These are phyloP conservation scores for Bhutanitis thaidina DNA, from an alignment of 2,888 invertebrate genomes.

Conservation along the genomic window DNA sequence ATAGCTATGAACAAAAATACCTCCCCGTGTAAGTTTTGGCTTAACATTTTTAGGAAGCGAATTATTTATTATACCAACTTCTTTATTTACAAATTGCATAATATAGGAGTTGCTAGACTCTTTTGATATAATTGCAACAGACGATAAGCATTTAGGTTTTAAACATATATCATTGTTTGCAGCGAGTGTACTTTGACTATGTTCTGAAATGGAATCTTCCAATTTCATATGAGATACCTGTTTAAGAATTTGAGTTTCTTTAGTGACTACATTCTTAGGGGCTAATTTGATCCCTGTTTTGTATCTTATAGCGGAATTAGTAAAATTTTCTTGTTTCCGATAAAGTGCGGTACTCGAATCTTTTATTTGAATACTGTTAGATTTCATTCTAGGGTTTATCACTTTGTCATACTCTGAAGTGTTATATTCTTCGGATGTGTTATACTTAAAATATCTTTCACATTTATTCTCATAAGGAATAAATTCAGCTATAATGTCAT, in stretches of 20 bases:
- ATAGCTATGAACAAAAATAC: conserved; percentile 63
- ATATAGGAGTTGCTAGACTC: conserved; percentile 31
- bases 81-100: conserved; percentile 26
- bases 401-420: conserved; percentile 22
- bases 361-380: conserved; percentile 45
- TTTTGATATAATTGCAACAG: conserved; percentile 20
- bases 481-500: conserved; percentile 11
- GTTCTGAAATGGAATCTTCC: conserved; percentile 38
- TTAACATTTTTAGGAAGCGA: conserved; percentile 29
- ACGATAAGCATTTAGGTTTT: conserved; percentile 14
- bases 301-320: conserved; percentile 16
- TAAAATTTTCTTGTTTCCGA: conserved; percentile 28
- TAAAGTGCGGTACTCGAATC: conserved; percentile 36
- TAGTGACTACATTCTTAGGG: conserved; percentile 14
- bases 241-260: conserved; percentile 35
- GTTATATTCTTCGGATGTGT: not conserved
- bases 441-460: conserved; percentile 19
- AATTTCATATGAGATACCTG: conserved; percentile 35
- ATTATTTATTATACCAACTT: conserved; percentile 21
- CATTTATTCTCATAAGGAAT: conserved; percentile 21
- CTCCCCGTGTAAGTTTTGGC: conserved; percentile 50
- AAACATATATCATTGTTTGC: conserved; percentile 17
- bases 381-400: conserved; percentile 32
- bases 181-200: conserved; percentile 22
- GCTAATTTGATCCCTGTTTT: not conserved